These are phyloP conservation scores for Seriola rivoliana DNA, from an alignment of 2,113 vertebrate species.

Conservation along the genomic window DNA sequence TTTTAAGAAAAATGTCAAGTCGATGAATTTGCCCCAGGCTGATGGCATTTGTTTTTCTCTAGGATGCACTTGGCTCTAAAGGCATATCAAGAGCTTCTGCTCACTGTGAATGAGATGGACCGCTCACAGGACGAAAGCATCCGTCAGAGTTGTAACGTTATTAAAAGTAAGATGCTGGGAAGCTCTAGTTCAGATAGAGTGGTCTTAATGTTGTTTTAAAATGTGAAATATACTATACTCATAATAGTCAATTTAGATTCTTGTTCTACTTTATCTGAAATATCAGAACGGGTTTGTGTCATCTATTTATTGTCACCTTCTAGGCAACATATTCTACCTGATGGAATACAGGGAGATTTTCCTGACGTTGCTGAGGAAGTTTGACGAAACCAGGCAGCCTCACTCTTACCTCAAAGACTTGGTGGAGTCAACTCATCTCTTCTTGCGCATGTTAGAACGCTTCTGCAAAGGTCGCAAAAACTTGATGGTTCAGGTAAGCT, in stretches of 20 bases:
- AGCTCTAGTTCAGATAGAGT: neutral
- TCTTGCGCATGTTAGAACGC: constrained; percentile 93
- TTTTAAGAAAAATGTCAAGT: neutral
- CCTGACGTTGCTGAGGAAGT: constrained; percentile 92
- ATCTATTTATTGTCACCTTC: constrained; percentile 8
- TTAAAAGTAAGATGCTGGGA: constrained; percentile 89
- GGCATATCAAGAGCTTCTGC: constrained; percentile 95
- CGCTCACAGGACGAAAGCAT: constrained; percentile 87
- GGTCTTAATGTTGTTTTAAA: neutral
- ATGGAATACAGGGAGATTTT: constrained; percentile 98
- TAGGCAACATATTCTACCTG: constrained; percentile 98
- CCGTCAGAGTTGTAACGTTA: constrained; percentile 90
- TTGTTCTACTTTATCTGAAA: too few species aligned
- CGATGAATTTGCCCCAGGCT: neutral
- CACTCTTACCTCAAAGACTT: constrained; percentile 91
- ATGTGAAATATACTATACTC: neutral
- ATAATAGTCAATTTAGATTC: too few species aligned
- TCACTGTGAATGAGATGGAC: constrained; percentile 95
- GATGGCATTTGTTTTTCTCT: neutral
- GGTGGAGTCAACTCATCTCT: constrained; percentile 95
- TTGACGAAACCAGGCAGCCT: constrained; percentile 91
- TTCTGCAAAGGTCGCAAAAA: constrained; percentile 90
- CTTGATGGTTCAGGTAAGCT: constrained; percentile 92
- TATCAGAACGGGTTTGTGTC: neutral
- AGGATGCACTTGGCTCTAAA: constrained; percentile 98